A percentile compares a stretch with the other conserved stretches of the same genome.
These are phyloP conservation scores for Philhelius pedissequus DNA, from an alignment of 2,888 invertebrate genomes.

Conservation along the genomic window DNA sequence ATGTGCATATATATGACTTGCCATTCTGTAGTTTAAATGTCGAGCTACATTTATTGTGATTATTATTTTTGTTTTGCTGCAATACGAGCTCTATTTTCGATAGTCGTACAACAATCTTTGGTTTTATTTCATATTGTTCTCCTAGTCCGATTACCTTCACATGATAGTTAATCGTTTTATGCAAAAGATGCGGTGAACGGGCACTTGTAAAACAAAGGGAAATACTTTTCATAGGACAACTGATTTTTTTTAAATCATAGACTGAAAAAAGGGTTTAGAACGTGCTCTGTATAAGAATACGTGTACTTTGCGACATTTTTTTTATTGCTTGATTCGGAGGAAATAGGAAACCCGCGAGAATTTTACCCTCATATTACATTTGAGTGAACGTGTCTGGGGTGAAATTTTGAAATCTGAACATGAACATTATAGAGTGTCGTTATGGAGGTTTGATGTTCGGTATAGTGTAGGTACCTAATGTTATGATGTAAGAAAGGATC, in stretches of 20 bases:
- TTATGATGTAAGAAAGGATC: neutral
- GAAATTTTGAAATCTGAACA: slow-evolving; percentile 2
- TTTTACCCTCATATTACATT: slow-evolving; percentile 51
- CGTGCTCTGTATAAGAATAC: slow-evolving; percentile 20
- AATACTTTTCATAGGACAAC: neutral
- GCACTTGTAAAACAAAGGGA: neutral
- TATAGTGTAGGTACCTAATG: neutral
- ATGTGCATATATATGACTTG: slow-evolving; percentile 1
- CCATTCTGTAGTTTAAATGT: slow-evolving; percentile 35
- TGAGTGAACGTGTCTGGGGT: slow-evolving; percentile 38
- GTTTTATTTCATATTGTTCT: slow-evolving; percentile 12
- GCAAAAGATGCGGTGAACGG: slow-evolving; percentile 48
- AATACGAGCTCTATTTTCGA: neutral
- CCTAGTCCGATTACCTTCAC: slow-evolving; percentile 33
- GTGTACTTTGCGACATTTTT: slow-evolving; percentile 48
- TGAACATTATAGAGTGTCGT: neutral
- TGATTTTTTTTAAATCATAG: neutral
- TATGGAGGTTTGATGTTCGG: neutral
- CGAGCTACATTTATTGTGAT: slow-evolving; percentile 25
- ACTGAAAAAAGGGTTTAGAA: neutral
- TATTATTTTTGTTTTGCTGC: neutral
- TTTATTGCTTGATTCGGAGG: slow-evolving; percentile 35
- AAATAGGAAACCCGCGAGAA: slow-evolving; percentile 63
- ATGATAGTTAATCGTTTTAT: slow-evolving; percentile 18
- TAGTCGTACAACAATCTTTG: slow-evolving; percentile 30